Base-by-base conservation (phyloP, 2,888 invertebrate genomes). In the Tenthredo mesomela region DNA sequence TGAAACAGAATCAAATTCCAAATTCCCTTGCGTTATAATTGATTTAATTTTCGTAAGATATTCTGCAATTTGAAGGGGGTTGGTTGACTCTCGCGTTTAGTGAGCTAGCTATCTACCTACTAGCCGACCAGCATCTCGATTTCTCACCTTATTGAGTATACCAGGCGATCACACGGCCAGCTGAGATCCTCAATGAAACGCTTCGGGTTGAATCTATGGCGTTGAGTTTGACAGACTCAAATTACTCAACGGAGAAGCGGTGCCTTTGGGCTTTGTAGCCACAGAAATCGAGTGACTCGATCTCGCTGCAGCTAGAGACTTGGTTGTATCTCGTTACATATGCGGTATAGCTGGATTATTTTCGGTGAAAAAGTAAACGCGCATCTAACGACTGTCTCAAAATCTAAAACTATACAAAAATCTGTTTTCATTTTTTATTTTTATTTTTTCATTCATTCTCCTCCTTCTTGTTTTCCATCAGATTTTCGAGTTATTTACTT, bases 201-300 rank as follows among this genome's bases (percentile, higher is more conserved):
- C 33, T 54, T 77, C 77, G 50, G 47, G 12, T 77, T 29, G 54
- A 54, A 77, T 77, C 77, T 54, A 50, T 77, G 25, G 77, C 18
- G 77, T 77, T 29, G 33, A 33, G 77, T 54, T 77, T 54, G 77
- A 77, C 54, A 77, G 77, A 77, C 77, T 77, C 77, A 54, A 77
- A 77, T 77, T 77, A 77, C 77, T 77, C 77, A 73, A 10, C 71
- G 21, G 40, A 43, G 71, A 73, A 73, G 77, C 77, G 77, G 77
- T 54, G 33, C 77, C 77, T 77, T 77, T 67, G 71, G 71, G n/a
- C 71, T 73, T 73, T 73, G 40, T 73, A 73, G 71, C 43, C 71
- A 43, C 71, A 21, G 43, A 73, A 73, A 77, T 77, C 77, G 47
- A 50, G 77, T 54, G 77, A 77, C 33, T 77, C 54, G 50, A 77